phyloP scores from a whole-genome alignment of 2,113 vertebrate genomes.

The Cyanoramphus novaezelandiae region DNA sequence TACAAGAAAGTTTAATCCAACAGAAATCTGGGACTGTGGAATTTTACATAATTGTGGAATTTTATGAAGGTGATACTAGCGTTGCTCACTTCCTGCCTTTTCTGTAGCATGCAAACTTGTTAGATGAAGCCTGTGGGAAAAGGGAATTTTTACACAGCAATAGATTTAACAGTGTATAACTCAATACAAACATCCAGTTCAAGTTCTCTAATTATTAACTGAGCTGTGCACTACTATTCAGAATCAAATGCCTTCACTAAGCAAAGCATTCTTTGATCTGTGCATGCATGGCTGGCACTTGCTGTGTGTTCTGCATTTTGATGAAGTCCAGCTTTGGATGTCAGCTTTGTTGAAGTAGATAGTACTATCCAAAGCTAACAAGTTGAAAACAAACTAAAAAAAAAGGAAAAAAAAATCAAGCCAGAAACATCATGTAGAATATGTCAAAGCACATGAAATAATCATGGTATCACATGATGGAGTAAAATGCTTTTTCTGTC shows the following conservation, averaged over 20 bases:
- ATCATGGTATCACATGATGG: neutral
- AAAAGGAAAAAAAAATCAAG: neutral
- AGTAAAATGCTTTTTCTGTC: neutral
- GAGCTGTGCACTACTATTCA: neutral
- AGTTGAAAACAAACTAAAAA: neutral
- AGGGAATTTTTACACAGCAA: neutral
- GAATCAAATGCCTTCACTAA: slow-evolving; percentile 10
- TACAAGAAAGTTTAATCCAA: neutral
- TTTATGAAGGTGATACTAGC: neutral
- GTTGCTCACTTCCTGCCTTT: neutral
- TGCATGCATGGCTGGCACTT: neutral
- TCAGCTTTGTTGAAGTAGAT: neutral
- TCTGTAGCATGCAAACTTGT: neutral
- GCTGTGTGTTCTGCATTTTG: neutral
- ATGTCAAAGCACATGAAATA: neutral
- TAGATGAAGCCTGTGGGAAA: neutral
- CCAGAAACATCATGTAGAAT: neutral
- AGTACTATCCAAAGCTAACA: neutral
- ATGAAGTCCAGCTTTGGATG: neutral
- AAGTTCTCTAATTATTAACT: neutral
- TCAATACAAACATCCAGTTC: neutral
- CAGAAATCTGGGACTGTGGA: neutral
- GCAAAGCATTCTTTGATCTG: neutral
- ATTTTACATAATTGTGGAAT: neutral
- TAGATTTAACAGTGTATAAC: neutral